Evolutionary conservation across 2,888 invertebrate genomes (phyloP), one percentile per base, ranked within the genome.

Genomic region (Odontothrips loti): DNA sequence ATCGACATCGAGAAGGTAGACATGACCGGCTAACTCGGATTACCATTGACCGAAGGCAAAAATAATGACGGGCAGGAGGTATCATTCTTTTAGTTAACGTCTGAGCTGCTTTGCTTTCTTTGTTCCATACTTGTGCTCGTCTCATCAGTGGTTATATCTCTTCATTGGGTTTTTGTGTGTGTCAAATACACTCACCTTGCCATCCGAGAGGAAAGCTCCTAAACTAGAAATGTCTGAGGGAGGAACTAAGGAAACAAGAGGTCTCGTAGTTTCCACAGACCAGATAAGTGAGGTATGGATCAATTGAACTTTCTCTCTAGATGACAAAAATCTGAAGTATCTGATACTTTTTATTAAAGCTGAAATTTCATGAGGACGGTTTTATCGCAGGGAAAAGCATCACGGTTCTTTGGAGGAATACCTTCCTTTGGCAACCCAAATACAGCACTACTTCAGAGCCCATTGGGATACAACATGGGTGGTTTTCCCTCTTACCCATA

Each of bases 401-500:
- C 27, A 1, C 27, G 27, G 11, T 75, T 75, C 27, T 75, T 75
- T 75, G 68, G 68, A 27, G 23, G 68, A 10, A 27, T 75, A 10
- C 68, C 68, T 27, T 75, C 68, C 27, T 27, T 27, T 8, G 12
- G 12, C 27, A 27, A 12, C 2, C 27, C 68, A 1, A 23, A 27
- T 23, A 12, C 12, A 75, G 27, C 27, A 27, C 27, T 27, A 1
- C 12, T 75, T 27, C 68, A n/a, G 1, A 27, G 27, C 12, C 27
- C 68, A 12, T 10, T 75, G 68, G 68, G 68, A 75, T 75, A 75
- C 27, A 27, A 27, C 27, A 8, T 75, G 23, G 68, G 68, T 23
- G 68, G 68, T 9, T 75, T 75, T 27, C 68, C 68, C 12, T 75
- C 68, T 27, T 75, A 75, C 12, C 68, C 68, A 75, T 75, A 75